Conservation (phyloP, 1,140 invertebrate species). For the Leptestheria dahalacensis region DNA sequence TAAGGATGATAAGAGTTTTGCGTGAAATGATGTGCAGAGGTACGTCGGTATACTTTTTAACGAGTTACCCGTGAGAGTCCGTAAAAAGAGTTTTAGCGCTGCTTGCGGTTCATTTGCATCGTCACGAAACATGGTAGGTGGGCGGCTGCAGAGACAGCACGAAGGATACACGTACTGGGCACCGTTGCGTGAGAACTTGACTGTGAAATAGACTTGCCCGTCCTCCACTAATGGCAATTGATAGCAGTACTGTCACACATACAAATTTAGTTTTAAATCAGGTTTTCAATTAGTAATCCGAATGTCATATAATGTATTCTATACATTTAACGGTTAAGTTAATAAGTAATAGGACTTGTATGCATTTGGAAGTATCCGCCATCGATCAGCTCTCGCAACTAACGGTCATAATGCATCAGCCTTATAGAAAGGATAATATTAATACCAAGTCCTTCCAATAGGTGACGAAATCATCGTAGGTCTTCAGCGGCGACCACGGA, state of each 20-base stretch:
- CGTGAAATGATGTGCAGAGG: too few relatives aligned
- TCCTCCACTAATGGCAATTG: not conserved
- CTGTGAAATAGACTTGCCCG: not conserved
- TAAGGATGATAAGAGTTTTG: too few relatives aligned
- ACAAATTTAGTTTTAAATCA: too few relatives aligned
- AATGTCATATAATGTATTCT: too few relatives aligned
- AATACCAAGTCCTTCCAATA: not conserved
- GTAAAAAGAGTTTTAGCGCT: not conserved
- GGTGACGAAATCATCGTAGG: not conserved
- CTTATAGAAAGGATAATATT: not conserved
- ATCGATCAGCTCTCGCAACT: not conserved
- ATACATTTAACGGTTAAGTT: too few relatives aligned
- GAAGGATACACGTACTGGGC: not conserved
- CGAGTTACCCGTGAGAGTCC: not conserved
- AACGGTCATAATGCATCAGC: not conserved
- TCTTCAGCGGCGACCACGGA: too few relatives aligned
- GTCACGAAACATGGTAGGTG: not conserved
- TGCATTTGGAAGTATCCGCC: too few relatives aligned
- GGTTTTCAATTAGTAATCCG: too few relatives aligned
- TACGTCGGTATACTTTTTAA: too few relatives aligned
- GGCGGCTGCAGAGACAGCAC: not conserved
- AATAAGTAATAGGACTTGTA: too few relatives aligned
- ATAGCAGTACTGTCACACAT: not conserved
- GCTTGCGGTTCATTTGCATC: not conserved
- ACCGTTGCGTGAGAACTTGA: not conserved